A percentile compares a stretch with the other conserved stretches of the same genome.
These are phyloP conservation scores for Willisornis vidua DNA, from an alignment of 2,113 vertebrate species.

Conservation along the genomic window DNA sequence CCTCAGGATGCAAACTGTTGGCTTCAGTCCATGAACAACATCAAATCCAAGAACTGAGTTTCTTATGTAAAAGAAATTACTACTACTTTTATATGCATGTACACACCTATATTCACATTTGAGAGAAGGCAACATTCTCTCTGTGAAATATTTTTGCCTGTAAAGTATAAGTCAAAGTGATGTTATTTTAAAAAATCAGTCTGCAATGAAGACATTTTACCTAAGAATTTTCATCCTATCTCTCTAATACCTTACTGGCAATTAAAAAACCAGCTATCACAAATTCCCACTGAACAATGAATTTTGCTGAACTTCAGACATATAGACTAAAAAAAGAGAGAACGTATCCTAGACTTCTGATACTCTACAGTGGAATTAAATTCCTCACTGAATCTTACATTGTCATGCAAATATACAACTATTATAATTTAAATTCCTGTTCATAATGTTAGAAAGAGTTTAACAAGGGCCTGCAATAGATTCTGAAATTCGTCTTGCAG, in stretches of 20 bases:
- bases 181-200: background rate
- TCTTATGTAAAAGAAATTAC: background rate
- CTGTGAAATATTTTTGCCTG: background rate
- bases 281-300: background rate
- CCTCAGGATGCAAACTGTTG: background rate
- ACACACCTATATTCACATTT: fast-evolving
- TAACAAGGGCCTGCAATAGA: background rate
- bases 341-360: background rate
- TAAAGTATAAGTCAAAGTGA: background rate
- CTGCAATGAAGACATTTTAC: background rate
- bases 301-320: background rate
- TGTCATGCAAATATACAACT: background rate
- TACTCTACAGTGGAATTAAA: background rate
- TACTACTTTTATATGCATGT: background rate
- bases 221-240: background rate
- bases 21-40: background rate
- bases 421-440: background rate
- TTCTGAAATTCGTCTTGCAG: background rate
- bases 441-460: background rate
- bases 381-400: background rate
- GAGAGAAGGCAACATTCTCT: background rate
- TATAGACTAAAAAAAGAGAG: background rate
- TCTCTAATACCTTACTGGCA: background rate
- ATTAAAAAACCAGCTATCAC: background rate
- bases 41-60: background rate